A percentile compares a stretch with the other conserved stretches of the same genome.
These are phyloP conservation scores for Epinotia ramella DNA, from an alignment of 2,888 invertebrate genomes.

Conservation along the genomic window DNA sequence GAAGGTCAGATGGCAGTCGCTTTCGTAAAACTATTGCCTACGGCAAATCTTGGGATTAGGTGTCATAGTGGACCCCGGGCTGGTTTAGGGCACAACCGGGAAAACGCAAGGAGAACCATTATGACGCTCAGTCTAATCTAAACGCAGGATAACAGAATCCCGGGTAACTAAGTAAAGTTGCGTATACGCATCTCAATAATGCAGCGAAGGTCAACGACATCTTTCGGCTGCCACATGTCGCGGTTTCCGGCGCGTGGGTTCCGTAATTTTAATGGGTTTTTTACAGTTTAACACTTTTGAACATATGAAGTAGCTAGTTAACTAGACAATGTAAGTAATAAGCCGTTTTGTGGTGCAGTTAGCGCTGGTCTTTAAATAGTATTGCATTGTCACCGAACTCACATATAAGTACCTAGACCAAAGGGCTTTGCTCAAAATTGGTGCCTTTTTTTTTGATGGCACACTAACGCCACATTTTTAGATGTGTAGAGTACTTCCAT, in stretches of 20 bases:
- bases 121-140: background rate
- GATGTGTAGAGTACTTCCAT: no score
- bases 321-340: background rate
- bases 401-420: no score
- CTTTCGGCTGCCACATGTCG: conserved; percentile 44
- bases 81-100: no score
- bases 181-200: conserved; percentile 55
- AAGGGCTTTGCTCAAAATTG: no score
- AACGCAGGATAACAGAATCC: background rate
- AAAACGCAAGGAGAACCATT: no score
- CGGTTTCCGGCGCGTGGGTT: conserved; percentile 42
- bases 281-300: conserved; percentile 32
- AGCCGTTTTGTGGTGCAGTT: background rate
- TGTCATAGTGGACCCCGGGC: no score
- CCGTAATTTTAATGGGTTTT: conserved; percentile 42
- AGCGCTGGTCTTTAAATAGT: background rate
- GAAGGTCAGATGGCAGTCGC: no score
- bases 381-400: no score
- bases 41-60: no score
- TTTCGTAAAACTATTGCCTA: no score
- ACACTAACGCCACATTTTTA: no score
- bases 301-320: conserved; percentile 5
- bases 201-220: conserved; percentile 43
- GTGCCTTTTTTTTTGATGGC: no score
- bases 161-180: conserved; percentile 44